These are phyloP conservation scores for Eurois occulta DNA, from an alignment of 2,888 invertebrate species.

Conservation along the genomic window DNA sequence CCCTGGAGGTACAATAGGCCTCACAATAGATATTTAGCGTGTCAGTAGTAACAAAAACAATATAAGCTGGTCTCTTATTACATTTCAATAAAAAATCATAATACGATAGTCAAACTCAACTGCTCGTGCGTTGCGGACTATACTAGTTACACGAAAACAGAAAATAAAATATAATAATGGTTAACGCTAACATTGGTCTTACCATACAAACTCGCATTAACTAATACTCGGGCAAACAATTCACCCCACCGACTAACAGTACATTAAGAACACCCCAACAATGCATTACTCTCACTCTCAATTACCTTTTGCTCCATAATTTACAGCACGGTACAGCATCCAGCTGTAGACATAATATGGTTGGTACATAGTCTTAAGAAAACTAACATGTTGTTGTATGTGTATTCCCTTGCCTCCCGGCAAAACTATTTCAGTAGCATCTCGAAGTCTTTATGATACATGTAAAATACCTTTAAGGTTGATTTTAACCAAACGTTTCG, in stretches of 20 bases:
- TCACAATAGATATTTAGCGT: background rate
- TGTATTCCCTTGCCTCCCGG: no score
- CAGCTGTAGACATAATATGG: background rate
- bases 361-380: background rate
- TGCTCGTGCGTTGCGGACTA: background rate
- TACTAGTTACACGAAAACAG: background rate
- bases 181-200: background rate
- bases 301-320: conserved; percentile 46
- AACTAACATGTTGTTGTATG: background rate
- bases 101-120: background rate
- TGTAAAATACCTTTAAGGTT: no score
- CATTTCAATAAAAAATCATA: background rate
- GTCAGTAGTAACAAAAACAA: background rate
- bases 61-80: background rate
- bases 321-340: background rate
- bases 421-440: no score
- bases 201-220: background rate
- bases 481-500: no score
- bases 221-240: conserved; percentile 11
- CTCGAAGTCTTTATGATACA: no score
- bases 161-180: background rate
- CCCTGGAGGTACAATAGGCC: background rate
- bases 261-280: conserved; percentile 19
- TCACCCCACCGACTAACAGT: conserved; percentile 8
- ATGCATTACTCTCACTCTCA: conserved; percentile 32